Percentiles rank a stretch among this genome's conserved stretches.
Evolutionary conservation across 2,888 invertebrate species (phyloP).

Genomic region (Sinodicranocentrus sp.): DNA sequence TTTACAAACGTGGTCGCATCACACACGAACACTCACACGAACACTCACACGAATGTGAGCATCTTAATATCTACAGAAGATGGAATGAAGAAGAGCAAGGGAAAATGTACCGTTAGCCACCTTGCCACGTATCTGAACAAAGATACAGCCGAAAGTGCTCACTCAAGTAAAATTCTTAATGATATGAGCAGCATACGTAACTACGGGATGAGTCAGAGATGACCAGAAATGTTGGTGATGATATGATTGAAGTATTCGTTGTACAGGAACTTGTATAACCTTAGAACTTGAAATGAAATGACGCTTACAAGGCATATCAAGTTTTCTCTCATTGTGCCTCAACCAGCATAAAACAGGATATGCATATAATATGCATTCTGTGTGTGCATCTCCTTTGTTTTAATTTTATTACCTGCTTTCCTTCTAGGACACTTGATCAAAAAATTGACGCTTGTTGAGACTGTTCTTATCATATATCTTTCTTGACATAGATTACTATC

Average conservation of each 20-base stretch:
- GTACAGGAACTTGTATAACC: neutral
- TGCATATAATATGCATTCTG: conserved; percentile 3
- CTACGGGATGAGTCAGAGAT: conserved; percentile 20
- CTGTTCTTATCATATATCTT: no score
- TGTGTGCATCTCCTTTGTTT: conserved; percentile 7
- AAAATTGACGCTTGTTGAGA: no score
- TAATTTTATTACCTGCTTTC: conserved; percentile 15
- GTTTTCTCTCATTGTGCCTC: neutral
- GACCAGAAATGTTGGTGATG: neutral
- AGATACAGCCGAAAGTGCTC: conserved; percentile 6
- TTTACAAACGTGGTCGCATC: neutral
- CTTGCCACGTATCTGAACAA: conserved; percentile 44
- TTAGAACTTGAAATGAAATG: conserved; percentile 13
- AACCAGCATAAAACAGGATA: conserved; percentile 21
- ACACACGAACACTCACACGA: neutral
- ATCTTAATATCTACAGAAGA: no score
- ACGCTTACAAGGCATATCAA: neutral
- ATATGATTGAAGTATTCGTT: neutral
- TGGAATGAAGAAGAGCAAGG: conserved; percentile 45
- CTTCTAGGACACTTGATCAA: conserved; percentile 14
- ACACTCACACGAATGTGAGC: neutral
- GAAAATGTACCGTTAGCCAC: conserved; percentile 55
- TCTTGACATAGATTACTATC: no score
- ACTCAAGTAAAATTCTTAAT: neutral
- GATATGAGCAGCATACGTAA: neutral